Percentiles rank a stretch among this genome's conserved stretches.
Conservation (phyloP, 30 jellyfish, hydroid and myxozoan species). For the Hydractinia echinata region DNA sequence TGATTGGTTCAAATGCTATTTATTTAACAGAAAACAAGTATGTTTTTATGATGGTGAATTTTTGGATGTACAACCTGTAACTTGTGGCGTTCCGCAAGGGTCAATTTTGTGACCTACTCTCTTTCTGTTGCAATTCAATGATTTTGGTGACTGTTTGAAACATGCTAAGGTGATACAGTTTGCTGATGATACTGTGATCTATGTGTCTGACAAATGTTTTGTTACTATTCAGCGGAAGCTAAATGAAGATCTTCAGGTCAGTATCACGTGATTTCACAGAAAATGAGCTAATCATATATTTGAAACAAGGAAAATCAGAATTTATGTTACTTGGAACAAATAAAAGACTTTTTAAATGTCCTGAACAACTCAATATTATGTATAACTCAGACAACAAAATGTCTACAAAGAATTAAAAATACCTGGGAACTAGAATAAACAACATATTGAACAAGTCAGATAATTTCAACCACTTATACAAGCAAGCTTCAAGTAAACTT, state of each 20-base stretch:
- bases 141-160: constrained; percentile 52
- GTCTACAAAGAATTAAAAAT: background rate
- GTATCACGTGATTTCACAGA: constrained; percentile 32
- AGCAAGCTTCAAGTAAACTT: too few species aligned
- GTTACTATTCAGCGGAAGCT: constrained; percentile 2
- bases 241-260: constrained; percentile 3
- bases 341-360: constrained; percentile 1
- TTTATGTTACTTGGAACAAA: too few species aligned
- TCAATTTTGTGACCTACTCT: constrained; percentile 41
- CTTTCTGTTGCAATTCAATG: constrained; percentile 45
- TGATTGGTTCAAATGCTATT: constrained; percentile 1
- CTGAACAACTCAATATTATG: background rate
- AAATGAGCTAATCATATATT: constrained; percentile 36
- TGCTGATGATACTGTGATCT: too few species aligned
- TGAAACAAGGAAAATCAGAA: constrained; percentile 47
- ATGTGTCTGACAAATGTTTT: too few species aligned
- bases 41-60: background rate
- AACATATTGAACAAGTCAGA: too few species aligned
- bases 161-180: constrained; percentile 45
- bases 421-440: constrained; percentile 12
- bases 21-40: background rate
- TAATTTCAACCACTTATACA: too few species aligned
- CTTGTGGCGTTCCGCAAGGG: background rate
- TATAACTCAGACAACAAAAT: background rate
- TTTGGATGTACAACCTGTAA: background rate